Percentiles rank a stretch among this genome's conserved stretches.
Conservation (phyloP, 2,797 vertebrate species). For the Pangasius larnaudii region DNA sequence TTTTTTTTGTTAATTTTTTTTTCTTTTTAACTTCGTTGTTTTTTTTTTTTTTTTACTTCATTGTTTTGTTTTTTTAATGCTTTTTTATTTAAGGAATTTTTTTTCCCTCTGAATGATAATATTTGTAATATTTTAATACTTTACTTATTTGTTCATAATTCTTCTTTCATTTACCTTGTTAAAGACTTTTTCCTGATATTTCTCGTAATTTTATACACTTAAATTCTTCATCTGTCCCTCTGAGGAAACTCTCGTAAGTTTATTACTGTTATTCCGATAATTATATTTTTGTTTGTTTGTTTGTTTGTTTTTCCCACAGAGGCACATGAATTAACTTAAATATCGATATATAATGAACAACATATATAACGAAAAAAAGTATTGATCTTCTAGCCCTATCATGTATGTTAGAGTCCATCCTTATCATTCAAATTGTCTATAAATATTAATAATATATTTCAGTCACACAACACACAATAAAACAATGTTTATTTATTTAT, state of each 20-base stretch:
- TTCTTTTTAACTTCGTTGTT: no score
- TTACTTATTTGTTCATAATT: background rate
- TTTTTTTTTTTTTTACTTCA: no score
- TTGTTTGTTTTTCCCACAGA: background rate
- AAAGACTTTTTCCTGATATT: background rate
- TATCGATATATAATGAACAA: background rate
- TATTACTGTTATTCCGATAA: background rate
- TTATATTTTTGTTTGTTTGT: background rate
- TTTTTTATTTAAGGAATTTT: no score
- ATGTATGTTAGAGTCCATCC: background rate
- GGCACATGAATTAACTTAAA: background rate
- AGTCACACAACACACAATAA: background rate
- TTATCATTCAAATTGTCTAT: background rate
- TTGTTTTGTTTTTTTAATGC: background rate
- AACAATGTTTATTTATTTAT: background rate
- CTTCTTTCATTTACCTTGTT: background rate
- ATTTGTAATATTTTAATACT: background rate
- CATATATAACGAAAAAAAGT: background rate
- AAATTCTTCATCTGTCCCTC: no score
- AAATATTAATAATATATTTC: background rate
- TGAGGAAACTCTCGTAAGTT: background rate
- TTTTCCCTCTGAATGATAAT: no score
- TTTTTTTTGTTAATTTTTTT: background rate
- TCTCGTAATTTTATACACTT: background rate
- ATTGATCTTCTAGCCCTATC: background rate